A percentile compares a stretch with the other conserved stretches of the same genome.
These are phyloP conservation scores for Microcebus lehilahytsara DNA, from an alignment of 2,113 vertebrate species.

Conservation along the genomic window DNA sequence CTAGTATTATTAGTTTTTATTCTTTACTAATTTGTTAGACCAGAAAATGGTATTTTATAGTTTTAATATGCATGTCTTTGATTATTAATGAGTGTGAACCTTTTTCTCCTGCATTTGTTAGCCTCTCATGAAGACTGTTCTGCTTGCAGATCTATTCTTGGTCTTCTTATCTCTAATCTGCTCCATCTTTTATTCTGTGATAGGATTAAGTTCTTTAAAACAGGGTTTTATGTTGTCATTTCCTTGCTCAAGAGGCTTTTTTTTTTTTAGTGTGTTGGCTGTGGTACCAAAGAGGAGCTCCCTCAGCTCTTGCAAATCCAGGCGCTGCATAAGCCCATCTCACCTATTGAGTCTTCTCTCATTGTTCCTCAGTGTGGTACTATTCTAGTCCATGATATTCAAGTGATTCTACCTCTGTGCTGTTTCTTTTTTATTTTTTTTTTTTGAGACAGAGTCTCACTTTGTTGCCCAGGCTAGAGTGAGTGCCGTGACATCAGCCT, in stretches of 20 bases:
- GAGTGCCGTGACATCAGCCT: no score
- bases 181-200: conserved; percentile 37
- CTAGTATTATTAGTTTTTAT: conserved; percentile 37
- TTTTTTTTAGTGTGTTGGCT: background rate
- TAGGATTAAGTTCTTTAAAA: conserved; percentile 59
- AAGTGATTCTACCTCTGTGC: background rate
- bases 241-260: conserved; percentile 32
- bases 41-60: conserved; percentile 23
- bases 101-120: background rate
- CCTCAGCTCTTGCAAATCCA: background rate
- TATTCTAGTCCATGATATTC: background rate
- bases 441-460: no score
- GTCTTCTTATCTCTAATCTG: conserved; percentile 56
- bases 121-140: background rate
- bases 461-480: no score
- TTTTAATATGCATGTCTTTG: conserved; percentile 58
- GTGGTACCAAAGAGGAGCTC: background rate
- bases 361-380: background rate
- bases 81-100: conserved; percentile 15
- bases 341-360: background rate
- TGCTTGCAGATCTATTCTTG: conserved; percentile 46
- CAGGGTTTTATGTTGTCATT: conserved; percentile 15
- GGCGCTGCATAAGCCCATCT: background rate
- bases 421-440: background rate
- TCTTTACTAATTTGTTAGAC: conserved; percentile 39